A percentile compares a stretch with the other conserved stretches of the same genome.
Conservation (phyloP, 1,140 invertebrate genomes). For the Diprion similis region DNA sequence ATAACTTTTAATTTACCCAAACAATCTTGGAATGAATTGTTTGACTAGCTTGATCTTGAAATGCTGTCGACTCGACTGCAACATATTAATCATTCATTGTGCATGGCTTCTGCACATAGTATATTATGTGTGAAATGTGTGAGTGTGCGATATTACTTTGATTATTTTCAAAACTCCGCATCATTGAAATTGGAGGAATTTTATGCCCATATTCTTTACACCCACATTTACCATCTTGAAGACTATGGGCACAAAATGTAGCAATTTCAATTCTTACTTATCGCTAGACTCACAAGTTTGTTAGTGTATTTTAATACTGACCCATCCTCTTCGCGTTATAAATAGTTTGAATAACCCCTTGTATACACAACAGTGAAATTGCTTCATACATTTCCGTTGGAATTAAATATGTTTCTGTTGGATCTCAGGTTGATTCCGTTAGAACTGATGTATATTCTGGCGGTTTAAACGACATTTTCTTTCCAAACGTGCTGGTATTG, state of each 20-base stretch:
- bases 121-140: not conserved
- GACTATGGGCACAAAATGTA: not conserved
- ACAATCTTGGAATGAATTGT: not conserved
- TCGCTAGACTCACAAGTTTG: not conserved
- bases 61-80: not conserved
- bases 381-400: too few relatives aligned
- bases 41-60: not conserved
- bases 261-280: not conserved
- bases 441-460: too few relatives aligned
- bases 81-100: not conserved
- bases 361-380: too few relatives aligned
- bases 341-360: too few relatives aligned
- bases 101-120: not conserved
- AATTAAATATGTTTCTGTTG: too few relatives aligned
- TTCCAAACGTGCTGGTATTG: too few relatives aligned
- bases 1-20: not conserved
- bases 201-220: conserved; percentile 9
- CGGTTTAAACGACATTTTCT: too few relatives aligned
- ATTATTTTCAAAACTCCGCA: not conserved
- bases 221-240: conserved; percentile 20
- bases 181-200: not conserved
- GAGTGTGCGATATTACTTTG: not conserved
- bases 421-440: too few relatives aligned
- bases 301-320: not conserved
- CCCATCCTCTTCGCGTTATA: not conserved